Conservation (phyloP, 1,140 invertebrate species). For the Drosophila varians region DNA sequence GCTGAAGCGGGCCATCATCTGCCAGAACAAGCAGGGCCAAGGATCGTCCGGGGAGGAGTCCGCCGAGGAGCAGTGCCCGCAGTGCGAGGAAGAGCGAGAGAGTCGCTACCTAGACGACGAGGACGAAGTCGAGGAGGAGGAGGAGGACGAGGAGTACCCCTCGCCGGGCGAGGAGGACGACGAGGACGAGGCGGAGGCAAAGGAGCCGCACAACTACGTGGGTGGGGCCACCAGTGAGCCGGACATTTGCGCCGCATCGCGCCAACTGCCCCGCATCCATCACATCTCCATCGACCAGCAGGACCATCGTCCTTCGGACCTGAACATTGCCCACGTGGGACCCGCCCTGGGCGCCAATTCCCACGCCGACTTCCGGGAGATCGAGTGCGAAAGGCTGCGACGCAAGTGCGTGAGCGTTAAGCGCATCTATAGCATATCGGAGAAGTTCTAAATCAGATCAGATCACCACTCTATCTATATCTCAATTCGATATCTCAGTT, state of each 20-base stretch:
- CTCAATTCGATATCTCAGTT: constrained; percentile 35
- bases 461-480: constrained; percentile 8
- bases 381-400: constrained; percentile 79
- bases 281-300: constrained; percentile 66
- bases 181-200: constrained; percentile 6
- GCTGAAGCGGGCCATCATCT: constrained; percentile 73
- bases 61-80: constrained; percentile 39
- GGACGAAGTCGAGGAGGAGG: constrained; percentile 31
- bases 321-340: constrained; percentile 36
- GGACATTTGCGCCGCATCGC: constrained; percentile 58
- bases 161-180: constrained; percentile 15
- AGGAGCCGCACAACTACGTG: constrained; percentile 14
- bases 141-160: constrained; percentile 14
- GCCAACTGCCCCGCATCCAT: constrained; percentile 60
- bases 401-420: constrained; percentile 83
- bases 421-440: constrained; percentile 83
- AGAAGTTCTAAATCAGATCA: constrained; percentile 77
- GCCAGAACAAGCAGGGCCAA: constrained; percentile 7
- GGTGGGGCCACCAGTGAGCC: constrained; percentile 62
- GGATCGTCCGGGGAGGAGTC: constrained; percentile 2
- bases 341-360: constrained; percentile 50
- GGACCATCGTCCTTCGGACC: constrained; percentile 25
- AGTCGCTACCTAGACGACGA: constrained; percentile 26
- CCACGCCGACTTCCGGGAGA: constrained; percentile 80
- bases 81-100: constrained; percentile 37